These are phyloP conservation scores for Centrocercus urophasianus DNA, from an alignment of 2,113 vertebrate species.

Conservation along the genomic window DNA sequence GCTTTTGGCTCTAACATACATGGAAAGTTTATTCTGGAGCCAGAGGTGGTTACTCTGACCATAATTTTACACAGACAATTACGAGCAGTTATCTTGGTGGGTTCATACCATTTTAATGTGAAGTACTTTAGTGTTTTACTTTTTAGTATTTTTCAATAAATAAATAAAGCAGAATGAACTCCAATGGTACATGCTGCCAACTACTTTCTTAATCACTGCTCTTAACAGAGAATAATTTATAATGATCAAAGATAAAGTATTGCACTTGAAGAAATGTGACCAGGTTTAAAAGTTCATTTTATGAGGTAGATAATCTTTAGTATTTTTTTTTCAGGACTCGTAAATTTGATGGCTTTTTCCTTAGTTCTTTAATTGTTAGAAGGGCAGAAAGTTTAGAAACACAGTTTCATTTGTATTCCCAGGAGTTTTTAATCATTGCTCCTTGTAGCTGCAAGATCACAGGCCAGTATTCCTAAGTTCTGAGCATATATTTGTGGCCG, in stretches of 20 bases:
- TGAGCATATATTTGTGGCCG: neutral
- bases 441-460: neutral
- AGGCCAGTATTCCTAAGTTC: neutral
- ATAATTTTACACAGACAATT: conserved; percentile 73
- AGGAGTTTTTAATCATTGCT: neutral
- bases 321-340: conserved; percentile 60
- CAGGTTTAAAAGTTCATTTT: conserved; percentile 74
- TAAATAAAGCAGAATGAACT: conserved; percentile 72
- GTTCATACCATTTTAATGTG: conserved; percentile 60
- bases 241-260: conserved; percentile 77
- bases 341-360: conserved; percentile 72
- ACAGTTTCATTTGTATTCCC: conserved; percentile 16
- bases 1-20: conserved; percentile 62
- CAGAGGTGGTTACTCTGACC: conserved; percentile 69
- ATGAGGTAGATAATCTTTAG: conserved; percentile 68
- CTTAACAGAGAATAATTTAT: conserved; percentile 70
- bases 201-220: conserved; percentile 58
- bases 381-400: conserved; percentile 15
- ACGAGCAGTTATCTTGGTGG: conserved; percentile 57
- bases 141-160: conserved; percentile 77
- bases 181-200: conserved; percentile 35
- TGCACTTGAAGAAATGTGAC: conserved; percentile 66
- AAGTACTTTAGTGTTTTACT: conserved; percentile 59
- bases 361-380: conserved; percentile 39
- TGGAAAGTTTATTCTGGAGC: conserved; percentile 72